Base-by-base conservation (phyloP, 2,888 invertebrate species). In the Drosophila stalkeri region DNA sequence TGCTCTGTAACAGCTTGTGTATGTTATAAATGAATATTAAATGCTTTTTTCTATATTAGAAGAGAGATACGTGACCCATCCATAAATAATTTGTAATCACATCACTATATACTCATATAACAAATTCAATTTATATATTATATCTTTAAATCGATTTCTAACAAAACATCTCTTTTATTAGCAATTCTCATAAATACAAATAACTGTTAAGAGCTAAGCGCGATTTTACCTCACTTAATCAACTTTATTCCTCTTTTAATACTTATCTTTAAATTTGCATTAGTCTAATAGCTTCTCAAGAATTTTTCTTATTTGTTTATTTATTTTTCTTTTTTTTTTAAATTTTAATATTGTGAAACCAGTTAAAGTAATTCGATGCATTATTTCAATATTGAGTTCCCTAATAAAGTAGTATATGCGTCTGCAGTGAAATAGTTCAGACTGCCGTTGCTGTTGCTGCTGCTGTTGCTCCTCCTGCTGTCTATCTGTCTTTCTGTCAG, bases 401-500 rank as follows among this genome's bases (percentile, higher is more conserved):
- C 20, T 20, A 33, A 33, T 33, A 44, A 33, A 56, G 11, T 14
- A 14, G 5, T 12, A 12, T n/a, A 20, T 31, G 11, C 16, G 52
- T 46, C 20, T 67, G 51, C 57, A 44, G 49, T 67, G 67, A 55
- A 74, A 35, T 74, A 64, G 74, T 57, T 82, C 75, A 60, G 66
- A 54, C 46, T 66, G 55, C 46, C 60, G 64, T 59, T 46, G 20
- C 20, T n/a, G 49, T 33, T 18, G 33, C 51, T 20, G 51, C 43
- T 64, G 59, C 56, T 47, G 16, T n/a, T 33, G 31, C 47, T 31
- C 6, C 51, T 33, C n/a, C 47, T 31, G 5, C 51, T 18, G 51
- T 51, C 33, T 20, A 3, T 61, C 18, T 35, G 35, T 31, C 27
- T 39, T 81, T 85, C 88, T 86, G 57, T 76, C 46, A 8, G 3